phyloP scores from a whole-genome alignment of 1,140 invertebrate species.

The Aporrectodea caliginosa region DNA sequence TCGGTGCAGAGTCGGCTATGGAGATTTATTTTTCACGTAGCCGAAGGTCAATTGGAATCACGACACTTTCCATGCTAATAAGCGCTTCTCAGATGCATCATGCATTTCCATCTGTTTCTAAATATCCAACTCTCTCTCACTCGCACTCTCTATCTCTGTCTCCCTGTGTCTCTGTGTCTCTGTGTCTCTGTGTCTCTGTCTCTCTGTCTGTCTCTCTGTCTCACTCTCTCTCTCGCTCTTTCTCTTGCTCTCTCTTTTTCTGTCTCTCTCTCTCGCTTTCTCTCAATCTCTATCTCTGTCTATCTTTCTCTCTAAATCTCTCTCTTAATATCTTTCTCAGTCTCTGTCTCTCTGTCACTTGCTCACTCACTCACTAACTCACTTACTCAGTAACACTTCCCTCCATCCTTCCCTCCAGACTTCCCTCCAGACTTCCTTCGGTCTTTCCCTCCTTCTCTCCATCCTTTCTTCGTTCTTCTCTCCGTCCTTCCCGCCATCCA shows the following conservation, averaged over 20 bases:
- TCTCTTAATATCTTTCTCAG: background rate
- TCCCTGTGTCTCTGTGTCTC: background rate
- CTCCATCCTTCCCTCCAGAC: background rate
- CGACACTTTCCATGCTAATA: too few relatives aligned
- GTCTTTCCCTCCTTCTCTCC: background rate
- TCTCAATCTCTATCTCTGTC: background rate
- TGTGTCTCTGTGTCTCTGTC: background rate
- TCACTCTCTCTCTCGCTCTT: background rate
- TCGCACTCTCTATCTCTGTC: too few relatives aligned
- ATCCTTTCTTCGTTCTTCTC: background rate
- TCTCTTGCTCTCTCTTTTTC: background rate
- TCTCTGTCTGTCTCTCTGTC: background rate
- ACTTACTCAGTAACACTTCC: background rate
- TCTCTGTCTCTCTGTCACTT: background rate
- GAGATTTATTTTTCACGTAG: too few relatives aligned
- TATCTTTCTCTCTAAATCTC: background rate
- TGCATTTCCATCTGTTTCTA: too few relatives aligned
- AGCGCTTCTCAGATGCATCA: too few relatives aligned
- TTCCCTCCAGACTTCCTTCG: background rate
- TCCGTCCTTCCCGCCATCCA: background rate
- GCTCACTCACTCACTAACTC: background rate
- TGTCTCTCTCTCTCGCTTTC: background rate
- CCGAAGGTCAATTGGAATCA: too few relatives aligned
- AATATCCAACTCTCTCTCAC: too few relatives aligned
- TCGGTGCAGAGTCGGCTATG: too few relatives aligned